phyloP scores from a whole-genome alignment of 37 sponge, comb jelly and placozoan species.

The Lycopodina hypogea region DNA sequence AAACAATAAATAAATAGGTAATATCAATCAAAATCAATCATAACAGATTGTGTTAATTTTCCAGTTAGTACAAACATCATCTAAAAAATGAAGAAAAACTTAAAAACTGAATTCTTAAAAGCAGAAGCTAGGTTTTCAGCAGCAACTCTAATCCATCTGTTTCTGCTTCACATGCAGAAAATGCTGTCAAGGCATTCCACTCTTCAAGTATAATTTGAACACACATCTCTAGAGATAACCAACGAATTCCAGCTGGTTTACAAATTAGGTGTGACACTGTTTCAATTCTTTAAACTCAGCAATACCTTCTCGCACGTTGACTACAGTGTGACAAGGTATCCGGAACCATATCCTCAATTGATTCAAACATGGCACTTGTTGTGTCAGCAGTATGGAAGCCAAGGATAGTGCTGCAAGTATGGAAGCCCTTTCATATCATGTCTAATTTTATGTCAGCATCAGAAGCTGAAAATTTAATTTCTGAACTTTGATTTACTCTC shows the following conservation, averaged over 20 bases:
- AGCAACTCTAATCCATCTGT: conserved; percentile 20
- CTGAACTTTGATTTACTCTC: not conserved
- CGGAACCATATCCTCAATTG: conserved; percentile 23
- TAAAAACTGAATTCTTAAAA: conserved; percentile 37
- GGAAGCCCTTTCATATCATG: not conserved
- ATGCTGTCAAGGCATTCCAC: conserved; percentile 40
- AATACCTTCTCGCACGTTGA: conserved; percentile 32
- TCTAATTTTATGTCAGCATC: not conserved
- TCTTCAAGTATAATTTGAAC: conserved; percentile 38
- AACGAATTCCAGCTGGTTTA: conserved; percentile 30
- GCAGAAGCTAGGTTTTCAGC: conserved; percentile 15
- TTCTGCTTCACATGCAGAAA: conserved; percentile 4
- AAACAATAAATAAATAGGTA: too few species aligned
- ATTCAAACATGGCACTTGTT: conserved; percentile 34
- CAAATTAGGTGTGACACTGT: conserved; percentile 23
- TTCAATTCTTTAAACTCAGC: conserved; percentile 26
- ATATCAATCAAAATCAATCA: too few species aligned
- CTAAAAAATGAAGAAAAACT: conserved; percentile 24
- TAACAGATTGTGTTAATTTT: too few species aligned
- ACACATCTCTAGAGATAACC: conserved; percentile 32
- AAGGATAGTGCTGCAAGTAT: conserved; percentile 16
- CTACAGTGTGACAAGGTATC: conserved; percentile 27
- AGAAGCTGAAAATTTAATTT: conserved; percentile 3
- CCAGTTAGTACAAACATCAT: too few species aligned
- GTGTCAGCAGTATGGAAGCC: conserved; percentile 50